Conservation (phyloP, 2,888 invertebrate genomes). For the Melinaea marsaeus region DNA sequence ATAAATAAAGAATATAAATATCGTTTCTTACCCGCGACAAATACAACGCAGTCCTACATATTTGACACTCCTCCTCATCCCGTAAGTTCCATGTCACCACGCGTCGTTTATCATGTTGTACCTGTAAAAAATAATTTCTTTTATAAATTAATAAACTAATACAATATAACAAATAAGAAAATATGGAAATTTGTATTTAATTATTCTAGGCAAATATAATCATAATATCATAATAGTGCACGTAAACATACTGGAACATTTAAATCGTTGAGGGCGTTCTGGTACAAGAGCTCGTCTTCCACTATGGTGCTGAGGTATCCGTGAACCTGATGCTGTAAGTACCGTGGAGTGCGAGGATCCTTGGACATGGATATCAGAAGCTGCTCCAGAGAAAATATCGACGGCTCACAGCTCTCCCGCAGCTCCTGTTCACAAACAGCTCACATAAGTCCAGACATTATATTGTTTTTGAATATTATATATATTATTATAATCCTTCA, state of each 20-base stretch:
- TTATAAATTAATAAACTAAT: not conserved
- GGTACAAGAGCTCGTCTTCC: conserved; percentile 35
- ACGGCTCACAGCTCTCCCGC: conserved; percentile 90
- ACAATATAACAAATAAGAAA: not conserved
- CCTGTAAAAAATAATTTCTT: not conserved
- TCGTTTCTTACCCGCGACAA: conserved; percentile 83
- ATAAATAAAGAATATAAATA: no score
- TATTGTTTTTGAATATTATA: not conserved
- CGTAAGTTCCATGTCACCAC: conserved; percentile 37
- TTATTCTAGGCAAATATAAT: no score
- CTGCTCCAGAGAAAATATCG: conserved; percentile 92
- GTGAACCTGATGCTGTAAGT: conserved; percentile 81
- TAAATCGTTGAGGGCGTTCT: conserved; percentile 16
- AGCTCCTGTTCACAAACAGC: conserved; percentile 78
- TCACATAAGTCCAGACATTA: not conserved
- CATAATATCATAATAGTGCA: not conserved
- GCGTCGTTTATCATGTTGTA: not conserved
- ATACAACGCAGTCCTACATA: conserved; percentile 88
- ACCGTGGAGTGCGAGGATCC: conserved; percentile 80
- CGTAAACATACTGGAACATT: conserved; percentile 10
- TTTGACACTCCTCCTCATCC: conserved; percentile 84
- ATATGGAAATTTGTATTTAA: not conserved
- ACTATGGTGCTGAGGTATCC: conserved; percentile 63
- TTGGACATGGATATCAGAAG: conserved; percentile 85
- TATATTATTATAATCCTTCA: not conserved